Conservation (phyloP, 1,140 invertebrate genomes). For the Heterodera schachtii region DNA sequence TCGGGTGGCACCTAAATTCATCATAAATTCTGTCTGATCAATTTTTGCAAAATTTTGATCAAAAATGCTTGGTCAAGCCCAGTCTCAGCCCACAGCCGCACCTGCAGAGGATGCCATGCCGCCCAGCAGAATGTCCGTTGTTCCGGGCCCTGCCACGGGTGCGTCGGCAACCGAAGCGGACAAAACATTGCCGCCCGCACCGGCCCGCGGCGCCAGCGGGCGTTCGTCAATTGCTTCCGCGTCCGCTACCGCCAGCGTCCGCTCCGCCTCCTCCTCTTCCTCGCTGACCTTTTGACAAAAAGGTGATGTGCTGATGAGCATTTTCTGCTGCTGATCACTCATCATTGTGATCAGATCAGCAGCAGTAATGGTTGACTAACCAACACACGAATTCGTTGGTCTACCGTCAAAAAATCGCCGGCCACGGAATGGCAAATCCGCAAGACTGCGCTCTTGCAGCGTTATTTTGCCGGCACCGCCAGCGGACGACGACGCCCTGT, state of each 20-base stretch:
- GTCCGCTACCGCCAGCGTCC: constrained; percentile 14
- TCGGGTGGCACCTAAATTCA: too few species aligned
- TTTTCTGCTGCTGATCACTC: too few species aligned
- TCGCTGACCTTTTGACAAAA: neutral
- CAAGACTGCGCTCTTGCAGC: neutral
- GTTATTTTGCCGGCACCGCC: constrained; percentile 18
- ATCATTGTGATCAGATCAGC: too few species aligned
- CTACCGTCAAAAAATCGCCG: constrained; percentile 44
- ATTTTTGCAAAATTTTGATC: neutral
- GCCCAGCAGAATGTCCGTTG: neutral
- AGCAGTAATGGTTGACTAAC: constrained; percentile 11
- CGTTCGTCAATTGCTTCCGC: neutral
- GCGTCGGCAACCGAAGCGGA: neutral
- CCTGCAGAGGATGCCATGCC: neutral
- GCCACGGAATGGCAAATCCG: neutral
- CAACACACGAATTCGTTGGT: constrained; percentile 46
- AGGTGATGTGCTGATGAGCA: too few species aligned
- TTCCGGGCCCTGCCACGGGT: neutral
- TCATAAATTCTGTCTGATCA: too few species aligned
- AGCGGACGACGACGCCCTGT: neutral
- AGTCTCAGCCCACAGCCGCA: neutral
- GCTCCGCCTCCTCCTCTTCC: neutral
- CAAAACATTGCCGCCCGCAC: constrained; percentile 6
- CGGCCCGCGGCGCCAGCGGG: neutral
- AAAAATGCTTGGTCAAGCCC: neutral